These are phyloP conservation scores for Scaptomyza caliginosa DNA, from an alignment of 2,888 invertebrate genomes.

Conservation along the genomic window DNA sequence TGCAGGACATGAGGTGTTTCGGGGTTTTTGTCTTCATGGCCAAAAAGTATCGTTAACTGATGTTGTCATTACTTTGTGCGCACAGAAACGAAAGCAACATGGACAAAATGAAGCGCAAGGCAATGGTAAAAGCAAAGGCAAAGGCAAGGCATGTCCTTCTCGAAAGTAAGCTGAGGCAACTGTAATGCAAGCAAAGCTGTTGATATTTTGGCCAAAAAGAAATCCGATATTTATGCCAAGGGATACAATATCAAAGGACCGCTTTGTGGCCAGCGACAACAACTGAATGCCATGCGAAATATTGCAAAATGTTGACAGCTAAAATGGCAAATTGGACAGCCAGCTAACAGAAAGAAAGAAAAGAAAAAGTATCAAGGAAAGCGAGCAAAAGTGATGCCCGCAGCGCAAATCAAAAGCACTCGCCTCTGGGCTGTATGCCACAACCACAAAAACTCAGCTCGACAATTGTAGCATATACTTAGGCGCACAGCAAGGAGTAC, in stretches of 20 bases:
- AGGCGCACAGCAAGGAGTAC: constrained; percentile 18
- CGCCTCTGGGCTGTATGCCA: constrained; percentile 27
- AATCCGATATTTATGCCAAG: constrained; percentile 76
- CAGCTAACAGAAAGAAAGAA: constrained; percentile 10
- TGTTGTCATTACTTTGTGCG: constrained; percentile 70
- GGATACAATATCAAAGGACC: constrained; percentile 76
- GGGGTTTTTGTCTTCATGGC: constrained; percentile 1
- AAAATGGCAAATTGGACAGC: constrained; percentile 67
- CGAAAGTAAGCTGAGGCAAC: constrained; percentile 22
- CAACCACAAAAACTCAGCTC: not conserved
- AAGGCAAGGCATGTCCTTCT: constrained; percentile 36
- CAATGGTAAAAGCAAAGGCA: constrained; percentile 14
- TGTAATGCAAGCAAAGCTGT: constrained; percentile 44
- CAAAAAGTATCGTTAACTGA: constrained; percentile 59
- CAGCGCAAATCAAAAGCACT: constrained; percentile 47
- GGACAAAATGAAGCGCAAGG: constrained; percentile 28
- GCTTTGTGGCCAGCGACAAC: constrained; percentile 64
- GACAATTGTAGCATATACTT: constrained; percentile 27
- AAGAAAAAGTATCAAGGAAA: constrained; percentile 18
- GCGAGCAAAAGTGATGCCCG: constrained; percentile 36
- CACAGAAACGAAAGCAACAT: constrained; percentile 20
- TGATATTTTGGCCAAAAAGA: constrained; percentile 50
- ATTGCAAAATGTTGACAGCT: constrained; percentile 62
- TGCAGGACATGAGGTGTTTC: not conserved
- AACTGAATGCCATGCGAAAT: constrained; percentile 46